Evolutionary conservation across 2,797 vertebrate species (phyloP), one percentile per base, ranked within the genome.

Genomic region (Crossoptilon crossoptilon): DNA sequence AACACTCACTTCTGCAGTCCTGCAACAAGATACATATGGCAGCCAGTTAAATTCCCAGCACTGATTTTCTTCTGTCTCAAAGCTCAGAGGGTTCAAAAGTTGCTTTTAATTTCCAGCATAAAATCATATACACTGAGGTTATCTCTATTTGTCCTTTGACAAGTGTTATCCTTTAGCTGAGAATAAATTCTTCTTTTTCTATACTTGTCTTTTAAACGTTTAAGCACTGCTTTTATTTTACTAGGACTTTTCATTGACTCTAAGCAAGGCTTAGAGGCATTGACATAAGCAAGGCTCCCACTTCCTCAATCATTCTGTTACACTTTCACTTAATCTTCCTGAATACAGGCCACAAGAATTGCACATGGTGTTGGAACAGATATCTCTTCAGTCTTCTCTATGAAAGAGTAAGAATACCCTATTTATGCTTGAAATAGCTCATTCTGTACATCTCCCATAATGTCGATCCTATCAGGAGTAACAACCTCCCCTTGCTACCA

Each of bases 91-190:
- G 33, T 56, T 24, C 70, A 35, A 70, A 96, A 73, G 17, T 22
- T 49, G 44, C 33, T 87, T 92, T 85, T 77, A 76, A 94, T 91
- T 94, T 91, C 76, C 35, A 10, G 51, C 59, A 72, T 46, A 51
- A 92, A 88, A 78, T 84, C 49, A 15, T n/a, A 12, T 21, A 16
- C 10, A 5, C 14, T 69, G 31, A 67, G 19, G 27, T 56, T 84
- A 56, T 53, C 60, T 56, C 11, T 53, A 11, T 73, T 81, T 79
- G 14, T 53, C 60, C 26, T 90, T 44, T 87, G 69, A 62, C 62
- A 71, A 55, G 21, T 35, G 26, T 44, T 58, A 67, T 48, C 35
- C 72, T 43, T 70, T 56, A 60, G 5, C 53, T 43, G 70, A 77
- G 72, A 82, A 48, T 29, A 74, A 74, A 68, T 74, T 49, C 7